Evolutionary conservation across 2,888 invertebrate species (phyloP), one percentile per base, ranked within the genome.

Genomic region (Mesochorus sp.): DNA sequence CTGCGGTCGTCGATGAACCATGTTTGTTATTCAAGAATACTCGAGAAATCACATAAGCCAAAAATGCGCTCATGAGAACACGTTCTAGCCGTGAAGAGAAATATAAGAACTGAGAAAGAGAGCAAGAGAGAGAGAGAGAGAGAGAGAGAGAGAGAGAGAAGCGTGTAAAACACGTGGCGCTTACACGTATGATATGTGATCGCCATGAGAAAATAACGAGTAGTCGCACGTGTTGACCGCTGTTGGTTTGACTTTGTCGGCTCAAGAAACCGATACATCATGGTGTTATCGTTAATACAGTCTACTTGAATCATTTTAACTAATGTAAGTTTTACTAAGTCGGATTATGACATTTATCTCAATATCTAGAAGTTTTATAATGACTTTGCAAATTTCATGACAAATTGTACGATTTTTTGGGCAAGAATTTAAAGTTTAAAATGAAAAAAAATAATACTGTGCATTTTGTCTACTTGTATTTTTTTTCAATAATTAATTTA

Each of bases 151-250:
- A n/a, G n/a, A n/a, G n/a, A 24, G 75, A 64, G 55, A 78, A 61
- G 81, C 82, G 80, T 81, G 82, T 82, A 71, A 76, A 64, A 77
- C 80, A 80, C 61, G 71, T 76, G 81, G 78, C 31, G 61, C 64
- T 57, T 62, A 31, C 70, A 37, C 42, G 51, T 55, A 72, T 66
- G 84, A 82, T 73, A 82, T 75, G 82, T 80, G 82, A 81, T 82
- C 66, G 59, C 75, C 79, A 81, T 80, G 85, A 81, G 82, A 85
- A 83, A 68, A 34, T 71, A 77, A 76, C 62, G 66, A 47, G 76
- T 73, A 81, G 74, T 79, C 79, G 62, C 80, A 77, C 76, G 76
- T 80, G 80, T 55, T 66, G 76, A 75, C 74, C 77, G 31, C 57
- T 28, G 55, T 3, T 57, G 42, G 37, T 28, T 62, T 24, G 26